phyloP scores from a whole-genome alignment of 2,797 vertebrate species.

The Scolopax bukidnonensis region DNA sequence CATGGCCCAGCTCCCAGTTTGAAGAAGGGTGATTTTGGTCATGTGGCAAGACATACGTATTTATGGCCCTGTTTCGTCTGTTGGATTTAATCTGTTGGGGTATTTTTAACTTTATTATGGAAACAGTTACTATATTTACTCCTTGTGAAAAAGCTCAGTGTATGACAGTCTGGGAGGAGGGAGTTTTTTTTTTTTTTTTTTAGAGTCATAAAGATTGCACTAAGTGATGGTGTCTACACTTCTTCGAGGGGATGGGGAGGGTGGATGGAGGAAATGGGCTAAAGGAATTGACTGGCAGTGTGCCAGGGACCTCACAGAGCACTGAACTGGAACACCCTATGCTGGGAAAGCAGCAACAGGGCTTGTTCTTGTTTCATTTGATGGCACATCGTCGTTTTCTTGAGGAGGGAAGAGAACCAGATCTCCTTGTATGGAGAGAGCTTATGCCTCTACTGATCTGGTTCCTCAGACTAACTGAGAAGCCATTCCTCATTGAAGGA shows the following conservation, averaged over 20 bases:
- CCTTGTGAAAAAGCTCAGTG: background rate
- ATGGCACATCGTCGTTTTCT: background rate
- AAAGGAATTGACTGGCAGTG: slow-evolving; percentile 30
- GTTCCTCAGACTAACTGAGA: background rate
- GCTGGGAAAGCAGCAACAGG: background rate
- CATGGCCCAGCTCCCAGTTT: slow-evolving; percentile 54
- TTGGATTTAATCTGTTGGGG: slow-evolving; percentile 34
- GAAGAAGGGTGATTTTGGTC: slow-evolving; percentile 61
- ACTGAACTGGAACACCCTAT: background rate
- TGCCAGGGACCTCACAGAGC: background rate
- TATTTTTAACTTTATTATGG: slow-evolving; percentile 66
- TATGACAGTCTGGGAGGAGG: background rate
- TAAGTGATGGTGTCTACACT: background rate
- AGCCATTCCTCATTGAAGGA: background rate
- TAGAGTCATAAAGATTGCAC: background rate
- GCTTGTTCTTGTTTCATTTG: slow-evolving; percentile 8
- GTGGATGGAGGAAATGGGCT: background rate
- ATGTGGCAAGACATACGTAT: slow-evolving; percentile 47
- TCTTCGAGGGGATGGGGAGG: background rate
- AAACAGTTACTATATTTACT: slow-evolving; percentile 71
- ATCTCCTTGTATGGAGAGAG: background rate
- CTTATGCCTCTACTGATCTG: background rate
- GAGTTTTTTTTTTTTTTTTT: background rate
- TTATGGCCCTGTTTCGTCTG: slow-evolving; percentile 59
- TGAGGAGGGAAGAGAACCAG: background rate